Conservation (phyloP, 2,888 invertebrate species). For the Heliconius sara region DNA sequence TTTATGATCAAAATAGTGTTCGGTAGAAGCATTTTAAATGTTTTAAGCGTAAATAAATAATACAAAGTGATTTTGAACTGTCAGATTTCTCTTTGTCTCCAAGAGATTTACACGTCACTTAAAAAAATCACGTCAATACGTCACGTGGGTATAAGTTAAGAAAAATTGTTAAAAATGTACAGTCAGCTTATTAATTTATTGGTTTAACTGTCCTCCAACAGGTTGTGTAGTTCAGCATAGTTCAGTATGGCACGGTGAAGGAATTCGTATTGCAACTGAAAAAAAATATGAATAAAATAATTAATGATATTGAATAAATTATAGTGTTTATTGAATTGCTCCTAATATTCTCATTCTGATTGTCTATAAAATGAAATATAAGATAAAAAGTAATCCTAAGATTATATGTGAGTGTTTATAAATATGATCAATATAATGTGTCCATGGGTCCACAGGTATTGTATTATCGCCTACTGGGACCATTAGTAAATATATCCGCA, state of each 20-base stretch:
- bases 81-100: not conserved
- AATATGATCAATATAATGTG: no score
- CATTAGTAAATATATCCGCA: no score
- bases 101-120: not conserved
- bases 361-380: no score
- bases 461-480: no score
- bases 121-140: not conserved
- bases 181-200: constrained; percentile 29
- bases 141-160: constrained; percentile 5
- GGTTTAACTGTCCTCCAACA: constrained; percentile 85
- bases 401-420: no score
- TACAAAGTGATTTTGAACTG: constrained; percentile 20
- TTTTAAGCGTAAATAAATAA: constrained; percentile 20
- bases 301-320: no score
- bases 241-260: constrained; percentile 95
- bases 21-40: constrained; percentile 17
- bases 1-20: constrained; percentile 22
- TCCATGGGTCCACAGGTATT: no score
- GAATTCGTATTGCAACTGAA: constrained; percentile 96
- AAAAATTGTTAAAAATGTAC: constrained; percentile 21
- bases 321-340: no score
- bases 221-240: constrained; percentile 93
- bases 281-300: constrained; percentile 47
- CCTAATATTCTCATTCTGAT: no score
- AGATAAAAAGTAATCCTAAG: no score